Conservation (phyloP, 2,888 invertebrate species). For the Cosmorhoe ocellata region DNA sequence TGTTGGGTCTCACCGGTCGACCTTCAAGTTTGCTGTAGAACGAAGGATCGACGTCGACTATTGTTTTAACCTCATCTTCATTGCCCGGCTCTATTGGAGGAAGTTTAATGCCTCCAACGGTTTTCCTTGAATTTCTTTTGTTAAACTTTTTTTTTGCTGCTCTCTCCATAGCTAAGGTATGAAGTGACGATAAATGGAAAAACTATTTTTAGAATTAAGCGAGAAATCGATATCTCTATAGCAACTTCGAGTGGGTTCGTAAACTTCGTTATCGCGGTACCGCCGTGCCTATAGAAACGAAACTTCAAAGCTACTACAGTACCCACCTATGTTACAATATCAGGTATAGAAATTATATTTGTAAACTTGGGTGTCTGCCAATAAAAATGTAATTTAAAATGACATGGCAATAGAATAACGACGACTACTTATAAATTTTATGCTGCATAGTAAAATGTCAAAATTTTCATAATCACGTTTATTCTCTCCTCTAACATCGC, state of each 20-base stretch:
- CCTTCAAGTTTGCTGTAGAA: slow-evolving; percentile 84
- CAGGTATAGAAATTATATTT: too few relatives aligned
- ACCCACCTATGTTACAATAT: too few relatives aligned
- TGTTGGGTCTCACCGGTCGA: slow-evolving; percentile 80
- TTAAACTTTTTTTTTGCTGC: slow-evolving; percentile 45
- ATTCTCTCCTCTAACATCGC: neutral
- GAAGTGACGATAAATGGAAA: neutral
- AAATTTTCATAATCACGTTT: neutral
- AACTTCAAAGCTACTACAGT: neutral
- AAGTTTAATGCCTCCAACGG: slow-evolving; percentile 59
- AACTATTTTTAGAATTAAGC: neutral
- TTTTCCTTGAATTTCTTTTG: slow-evolving; percentile 53
- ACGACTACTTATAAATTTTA: too few relatives aligned
- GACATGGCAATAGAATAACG: too few relatives aligned
- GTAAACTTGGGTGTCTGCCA: too few relatives aligned
- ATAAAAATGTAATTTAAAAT: too few relatives aligned
- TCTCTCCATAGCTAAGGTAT: slow-evolving; percentile 28
- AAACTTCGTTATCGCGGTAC: slow-evolving; percentile 7
- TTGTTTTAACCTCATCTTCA: slow-evolving; percentile 66
- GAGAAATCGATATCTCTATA: slow-evolving; percentile 61
- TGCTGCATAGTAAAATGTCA: neutral
- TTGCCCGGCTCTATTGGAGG: slow-evolving; percentile 62
- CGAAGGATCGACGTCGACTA: slow-evolving; percentile 84
- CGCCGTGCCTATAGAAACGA: slow-evolving; percentile 15
- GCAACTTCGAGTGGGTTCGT: slow-evolving; percentile 41